Percentiles rank a stretch among this genome's conserved stretches.
These are phyloP conservation scores for Leptogaster cylindrica DNA, from an alignment of 2,888 invertebrate species.

Conservation along the genomic window DNA sequence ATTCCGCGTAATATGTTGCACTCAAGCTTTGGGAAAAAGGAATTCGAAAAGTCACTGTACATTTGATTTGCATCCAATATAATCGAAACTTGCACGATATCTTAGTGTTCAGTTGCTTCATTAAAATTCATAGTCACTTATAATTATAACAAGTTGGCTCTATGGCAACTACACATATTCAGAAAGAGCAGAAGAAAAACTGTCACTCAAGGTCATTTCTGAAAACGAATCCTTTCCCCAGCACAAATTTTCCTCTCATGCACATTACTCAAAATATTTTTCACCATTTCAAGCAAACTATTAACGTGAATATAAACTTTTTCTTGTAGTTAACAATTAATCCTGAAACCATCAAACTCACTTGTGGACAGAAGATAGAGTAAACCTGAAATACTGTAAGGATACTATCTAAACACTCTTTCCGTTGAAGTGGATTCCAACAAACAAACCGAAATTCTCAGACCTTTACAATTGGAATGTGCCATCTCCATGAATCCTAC, in stretches of 20 bases:
- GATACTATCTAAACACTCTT: conserved; percentile 21
- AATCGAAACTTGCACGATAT: too few species aligned
- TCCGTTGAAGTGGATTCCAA: conserved; percentile 13
- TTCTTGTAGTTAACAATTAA: too few species aligned
- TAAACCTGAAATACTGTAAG: not conserved
- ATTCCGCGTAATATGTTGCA: too few species aligned
- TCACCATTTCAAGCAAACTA: too few species aligned
- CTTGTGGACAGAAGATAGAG: not conserved
- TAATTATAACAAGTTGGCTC: conserved; percentile 12
- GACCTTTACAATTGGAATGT: conserved; percentile 19
- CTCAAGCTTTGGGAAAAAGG: too few species aligned
- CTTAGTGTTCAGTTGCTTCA: too few species aligned
- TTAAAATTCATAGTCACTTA: not conserved
- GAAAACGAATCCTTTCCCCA: not conserved
- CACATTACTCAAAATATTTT: not conserved
- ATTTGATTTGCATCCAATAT: too few species aligned
- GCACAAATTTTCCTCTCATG: not conserved
- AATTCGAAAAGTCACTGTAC: too few species aligned
- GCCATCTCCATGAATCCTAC: conserved; percentile 10
- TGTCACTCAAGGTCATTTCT: conserved; percentile 28
- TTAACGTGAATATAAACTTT: too few species aligned
- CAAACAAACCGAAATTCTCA: conserved; percentile 19
- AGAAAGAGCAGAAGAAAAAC: conserved; percentile 4
- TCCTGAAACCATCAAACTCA: too few species aligned
- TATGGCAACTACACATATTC: conserved; percentile 26